Evolutionary conservation across 1,140 invertebrate genomes (phyloP), one percentile per base, ranked within the genome.

Genomic region (Rhyzopertha dominica): DNA sequence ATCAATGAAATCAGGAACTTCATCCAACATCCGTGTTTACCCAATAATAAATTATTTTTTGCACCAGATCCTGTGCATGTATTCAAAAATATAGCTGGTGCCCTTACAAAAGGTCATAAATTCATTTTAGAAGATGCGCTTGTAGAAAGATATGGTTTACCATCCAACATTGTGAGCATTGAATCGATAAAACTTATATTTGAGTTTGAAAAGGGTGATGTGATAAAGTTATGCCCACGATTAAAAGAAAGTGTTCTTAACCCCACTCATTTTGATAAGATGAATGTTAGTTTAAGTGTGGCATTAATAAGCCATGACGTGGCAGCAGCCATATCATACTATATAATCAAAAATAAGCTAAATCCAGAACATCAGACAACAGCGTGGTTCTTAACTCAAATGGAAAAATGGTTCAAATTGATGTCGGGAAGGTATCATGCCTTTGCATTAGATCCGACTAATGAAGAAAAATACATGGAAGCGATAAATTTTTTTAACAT

Each of bases 1-100:
- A n/a, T n/a, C n/a, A n/a, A n/a, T n/a, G n/a, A n/a, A n/a, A n/a
- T n/a, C n/a, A n/a, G n/a, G n/a, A n/a, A n/a, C n/a, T n/a, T n/a
- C 12, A 20, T 18, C 14, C 9, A 12, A 5, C 35, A 46, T 24
- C 43, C 43, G 4, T 38, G 34, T 24, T 9, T 13, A 18, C 4
- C 7, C 5, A 17, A 39, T 29, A 16, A 40, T 23, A 24, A 10
- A 39, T 25, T 43, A 29, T 40, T 38, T 41, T 12, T 41, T 13
- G 19, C 36, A 18, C 46, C 39, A 9, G 46, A 48, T 14, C 29
- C 38, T 22, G 46, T 43, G 7, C 46, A 48, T 36, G 23, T 37
- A 13, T 48, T 43, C 29, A 48, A 48, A 48, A 48, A 43, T 37
- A 18, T 48, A 13, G 25, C 31, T n/a, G 3, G 12, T 13, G 1